Evolutionary conservation across 2,888 invertebrate genomes (phyloP).

Genomic region (Calephelis perditalis): DNA sequence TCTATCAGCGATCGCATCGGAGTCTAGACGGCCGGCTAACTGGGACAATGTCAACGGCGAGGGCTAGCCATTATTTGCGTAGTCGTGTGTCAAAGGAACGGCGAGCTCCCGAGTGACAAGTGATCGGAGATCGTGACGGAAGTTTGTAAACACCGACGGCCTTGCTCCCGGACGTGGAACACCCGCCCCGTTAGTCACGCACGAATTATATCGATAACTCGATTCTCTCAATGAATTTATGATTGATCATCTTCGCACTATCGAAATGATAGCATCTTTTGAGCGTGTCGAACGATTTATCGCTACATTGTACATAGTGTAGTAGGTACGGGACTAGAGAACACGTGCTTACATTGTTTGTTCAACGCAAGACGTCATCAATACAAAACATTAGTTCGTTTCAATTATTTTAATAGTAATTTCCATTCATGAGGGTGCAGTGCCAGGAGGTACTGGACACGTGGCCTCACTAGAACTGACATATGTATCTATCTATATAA

Average conservation of each 20-base stretch:
- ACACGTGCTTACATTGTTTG: background rate
- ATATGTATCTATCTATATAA: too few relatives aligned
- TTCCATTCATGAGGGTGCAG: too few relatives aligned
- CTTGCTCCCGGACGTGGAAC: constrained; percentile 51
- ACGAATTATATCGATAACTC: constrained; percentile 46
- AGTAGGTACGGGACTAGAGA: background rate
- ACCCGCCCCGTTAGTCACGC: constrained; percentile 43
- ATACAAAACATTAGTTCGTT: too few relatives aligned
- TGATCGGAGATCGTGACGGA: constrained; percentile 62
- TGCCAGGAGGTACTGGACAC: too few relatives aligned
- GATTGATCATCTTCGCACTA: constrained; percentile 23
- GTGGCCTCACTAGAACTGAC: too few relatives aligned
- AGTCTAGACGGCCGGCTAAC: constrained; percentile 60
- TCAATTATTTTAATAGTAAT: too few relatives aligned
- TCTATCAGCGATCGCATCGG: constrained; percentile 56
- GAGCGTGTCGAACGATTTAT: constrained; percentile 23
- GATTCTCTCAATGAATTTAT: constrained; percentile 24
- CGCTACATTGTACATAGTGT: constrained; percentile 10
- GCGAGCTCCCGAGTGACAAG: constrained; percentile 56
- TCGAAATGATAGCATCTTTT: constrained; percentile 20
- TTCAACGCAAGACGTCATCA: too few relatives aligned
- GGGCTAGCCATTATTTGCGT: constrained; percentile 74
- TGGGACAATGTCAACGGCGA: constrained; percentile 72
- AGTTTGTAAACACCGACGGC: constrained; percentile 74
- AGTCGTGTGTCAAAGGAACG: constrained; percentile 58